phyloP scores from a whole-genome alignment of 2,888 invertebrate genomes.

The Spilosoma lubricipeda region DNA sequence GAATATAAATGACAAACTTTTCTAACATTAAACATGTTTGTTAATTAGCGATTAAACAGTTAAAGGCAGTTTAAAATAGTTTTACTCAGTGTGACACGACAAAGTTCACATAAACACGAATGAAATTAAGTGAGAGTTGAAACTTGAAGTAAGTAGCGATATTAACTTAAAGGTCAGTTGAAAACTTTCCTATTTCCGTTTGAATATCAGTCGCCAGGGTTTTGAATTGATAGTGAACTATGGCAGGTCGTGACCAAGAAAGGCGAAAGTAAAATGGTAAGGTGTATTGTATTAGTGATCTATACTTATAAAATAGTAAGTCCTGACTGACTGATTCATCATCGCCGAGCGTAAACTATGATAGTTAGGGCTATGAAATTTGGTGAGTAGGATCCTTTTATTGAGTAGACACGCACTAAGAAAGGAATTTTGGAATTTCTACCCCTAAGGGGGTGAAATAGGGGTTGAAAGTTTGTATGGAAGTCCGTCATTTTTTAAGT shows the following conservation, averaged over 20 bases:
- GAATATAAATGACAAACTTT: slow-evolving; percentile 7
- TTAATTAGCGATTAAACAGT: slow-evolving; percentile 6
- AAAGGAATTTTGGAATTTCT: no score
- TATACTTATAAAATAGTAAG: no score
- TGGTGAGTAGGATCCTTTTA: no score
- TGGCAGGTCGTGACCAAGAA: slow-evolving; percentile 64
- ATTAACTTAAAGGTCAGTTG: slow-evolving; percentile 53
- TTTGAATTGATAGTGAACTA: slow-evolving; percentile 60
- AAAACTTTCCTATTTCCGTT: slow-evolving; percentile 52
- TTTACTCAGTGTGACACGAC: slow-evolving; percentile 40
- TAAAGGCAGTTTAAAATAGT: slow-evolving; percentile 6
- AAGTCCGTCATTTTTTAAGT: no score
- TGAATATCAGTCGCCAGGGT: slow-evolving; percentile 52
- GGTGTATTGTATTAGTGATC: slow-evolving; percentile 55
- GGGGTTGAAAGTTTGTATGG: no score
- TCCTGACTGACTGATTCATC: no score
- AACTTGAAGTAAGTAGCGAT: slow-evolving; percentile 33
- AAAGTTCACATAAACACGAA: slow-evolving; percentile 27
- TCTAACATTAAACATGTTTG: background rate
- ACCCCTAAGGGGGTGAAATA: no score
- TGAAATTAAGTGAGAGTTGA: slow-evolving; percentile 41
- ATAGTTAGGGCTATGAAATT: no score
- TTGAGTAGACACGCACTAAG: no score
- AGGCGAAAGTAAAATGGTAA: slow-evolving; percentile 66
- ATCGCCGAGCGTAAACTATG: no score